Evolutionary conservation across 2,888 invertebrate species (phyloP), one percentile per base, ranked within the genome.

Genomic region (Smittia aterrima): DNA sequence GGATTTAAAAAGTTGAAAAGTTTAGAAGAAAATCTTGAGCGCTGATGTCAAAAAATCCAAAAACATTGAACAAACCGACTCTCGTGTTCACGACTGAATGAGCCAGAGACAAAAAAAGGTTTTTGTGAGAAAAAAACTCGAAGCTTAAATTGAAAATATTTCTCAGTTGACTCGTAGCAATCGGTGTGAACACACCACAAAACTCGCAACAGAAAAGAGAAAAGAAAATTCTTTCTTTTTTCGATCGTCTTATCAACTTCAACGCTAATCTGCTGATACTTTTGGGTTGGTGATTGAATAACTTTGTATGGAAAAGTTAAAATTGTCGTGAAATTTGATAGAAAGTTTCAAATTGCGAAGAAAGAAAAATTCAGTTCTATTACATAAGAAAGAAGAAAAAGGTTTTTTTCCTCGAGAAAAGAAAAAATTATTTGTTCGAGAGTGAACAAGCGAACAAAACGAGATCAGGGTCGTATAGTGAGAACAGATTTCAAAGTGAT

Each of bases 91-190:
- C 47, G 47, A 47, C 2, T 9, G 9, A 32, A 6, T 32, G 32
- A 32, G 47, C 32, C 47, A 11, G 47, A 47, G 47, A 47, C n/a
- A 47, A 47, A 47, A 47, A n/a, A 38, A 38, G 6, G 47, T 32
- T 24, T 64, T 6, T 40, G 66, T 41, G 68, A 68, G 68, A 68
- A 68, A 41, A 6, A 9, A 47, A 68, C 18, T 47, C 47, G 32
- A 47, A 40, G 68, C 47, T 22, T 41, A 53, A 47, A 47, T 47
- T 11, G 47, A 68, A 68, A 68, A 41, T n/a, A 32, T 32, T 54
- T 70, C 41, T 70, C 54, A 70, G 70, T 70, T 70, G 70, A 53
- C 27, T 70, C 54, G 24, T 53, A 70, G 53, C 70, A 70, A 54
- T 53, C 70, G 70, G 70, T 70, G 70, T 54, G 70, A 41, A 70